A percentile compares a stretch with the other conserved stretches of the same genome.
Conservation (phyloP, 1,140 invertebrate species). For the Euura saliciscinereae region DNA sequence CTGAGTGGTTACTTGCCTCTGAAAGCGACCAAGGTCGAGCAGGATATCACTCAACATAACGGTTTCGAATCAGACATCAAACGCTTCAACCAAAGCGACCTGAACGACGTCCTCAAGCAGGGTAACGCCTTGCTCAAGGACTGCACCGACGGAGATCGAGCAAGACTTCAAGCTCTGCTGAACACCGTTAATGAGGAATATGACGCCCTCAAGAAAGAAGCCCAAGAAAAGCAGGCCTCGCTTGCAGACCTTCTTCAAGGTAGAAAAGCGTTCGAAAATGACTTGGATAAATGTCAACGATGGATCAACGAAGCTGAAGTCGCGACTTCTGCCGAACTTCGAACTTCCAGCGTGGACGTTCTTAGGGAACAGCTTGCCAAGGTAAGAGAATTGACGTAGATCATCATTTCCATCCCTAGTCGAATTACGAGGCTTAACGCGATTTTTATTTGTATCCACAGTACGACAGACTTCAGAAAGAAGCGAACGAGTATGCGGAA, state of each 20-base stretch:
- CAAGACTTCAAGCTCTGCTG: conserved; percentile 69
- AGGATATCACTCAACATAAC: conserved; percentile 77
- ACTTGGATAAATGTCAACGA: conserved; percentile 78
- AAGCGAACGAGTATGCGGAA: conserved; percentile 72
- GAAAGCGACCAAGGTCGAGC: conserved; percentile 75
- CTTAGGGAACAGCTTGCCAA: conserved; percentile 85
- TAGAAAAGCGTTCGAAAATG: conserved; percentile 80
- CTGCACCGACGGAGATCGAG: conserved; percentile 75
- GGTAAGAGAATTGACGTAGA: conserved; percentile 41
- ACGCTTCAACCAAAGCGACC: conserved; percentile 76
- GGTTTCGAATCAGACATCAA: conserved; percentile 77
- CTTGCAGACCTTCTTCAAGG: conserved; percentile 76
- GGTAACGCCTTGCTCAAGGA: conserved; percentile 79
- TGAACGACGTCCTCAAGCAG: conserved; percentile 78
- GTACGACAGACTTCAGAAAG: conserved; percentile 79
- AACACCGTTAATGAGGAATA: conserved; percentile 74
- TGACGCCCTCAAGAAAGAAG: conserved; percentile 71
- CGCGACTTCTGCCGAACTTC: conserved; percentile 77
- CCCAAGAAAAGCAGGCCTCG: conserved; percentile 74
- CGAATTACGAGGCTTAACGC: background rate
- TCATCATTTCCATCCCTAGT: background rate
- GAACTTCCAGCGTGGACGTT: conserved; percentile 77
- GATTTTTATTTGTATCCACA: conserved; percentile 38
- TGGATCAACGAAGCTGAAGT: conserved; percentile 90
- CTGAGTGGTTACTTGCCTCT: conserved; percentile 76